Evolutionary conservation across 2,888 invertebrate genomes (phyloP).

Genomic region (Uloborus plumipes): DNA sequence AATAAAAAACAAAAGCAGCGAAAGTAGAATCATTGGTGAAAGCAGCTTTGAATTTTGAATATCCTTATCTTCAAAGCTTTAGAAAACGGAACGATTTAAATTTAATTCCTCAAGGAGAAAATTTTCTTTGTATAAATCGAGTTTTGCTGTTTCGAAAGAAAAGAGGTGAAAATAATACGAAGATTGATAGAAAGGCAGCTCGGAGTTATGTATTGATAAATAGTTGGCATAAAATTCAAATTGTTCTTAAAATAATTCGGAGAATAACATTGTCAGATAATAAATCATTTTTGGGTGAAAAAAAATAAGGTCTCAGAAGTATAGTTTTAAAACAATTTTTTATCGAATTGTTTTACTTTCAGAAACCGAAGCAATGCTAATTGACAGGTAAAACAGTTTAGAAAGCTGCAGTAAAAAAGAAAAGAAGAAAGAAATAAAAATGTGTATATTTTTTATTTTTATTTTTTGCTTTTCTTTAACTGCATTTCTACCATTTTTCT

Average conservation of each 20-base stretch:
- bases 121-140: too few relatives aligned
- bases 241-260: conserved; percentile 20
- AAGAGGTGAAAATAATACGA: neutral
- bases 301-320: neutral
- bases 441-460: too few relatives aligned
- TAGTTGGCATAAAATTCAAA: conserved; percentile 50
- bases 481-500: too few relatives aligned
- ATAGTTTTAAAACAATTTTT: too few relatives aligned
- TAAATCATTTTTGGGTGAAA: conserved; percentile 32
- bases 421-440: too few relatives aligned
- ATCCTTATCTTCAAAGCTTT: neutral
- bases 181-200: conserved; percentile 6
- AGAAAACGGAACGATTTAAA: neutral
- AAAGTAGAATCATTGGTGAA: neutral
- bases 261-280: conserved; percentile 17
- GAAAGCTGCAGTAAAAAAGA: too few relatives aligned
- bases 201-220: conserved; percentile 31
- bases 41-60: neutral
- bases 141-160: too few relatives aligned
- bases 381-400: too few relatives aligned
- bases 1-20: neutral
- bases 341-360: too few relatives aligned
- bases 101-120: conserved; percentile 15
- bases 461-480: too few relatives aligned
- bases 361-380: too few relatives aligned